These are phyloP conservation scores for Pangasius krempfi DNA, from an alignment of 2,797 vertebrate genomes.

Conservation along the genomic window DNA sequence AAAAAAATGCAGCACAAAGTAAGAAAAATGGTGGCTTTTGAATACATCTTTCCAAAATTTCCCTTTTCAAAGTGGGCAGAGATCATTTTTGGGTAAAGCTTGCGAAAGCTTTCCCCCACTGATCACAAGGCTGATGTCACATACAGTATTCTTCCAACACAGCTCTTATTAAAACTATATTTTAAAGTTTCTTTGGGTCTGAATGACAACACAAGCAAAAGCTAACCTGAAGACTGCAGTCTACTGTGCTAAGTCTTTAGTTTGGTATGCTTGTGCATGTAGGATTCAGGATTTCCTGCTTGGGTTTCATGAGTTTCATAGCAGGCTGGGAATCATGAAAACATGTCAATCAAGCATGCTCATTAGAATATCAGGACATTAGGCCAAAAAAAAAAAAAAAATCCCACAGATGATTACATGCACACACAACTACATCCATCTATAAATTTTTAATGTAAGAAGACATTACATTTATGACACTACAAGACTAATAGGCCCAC, in stretches of 20 bases:
- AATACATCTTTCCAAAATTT: background rate
- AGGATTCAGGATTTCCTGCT: background rate
- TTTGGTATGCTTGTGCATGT: background rate
- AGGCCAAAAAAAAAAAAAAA: background rate
- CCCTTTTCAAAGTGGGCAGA: background rate
- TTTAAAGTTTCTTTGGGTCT: background rate
- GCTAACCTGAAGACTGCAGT: background rate
- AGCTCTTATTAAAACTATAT: background rate
- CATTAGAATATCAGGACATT: background rate
- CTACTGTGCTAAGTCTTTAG: too few species aligned
- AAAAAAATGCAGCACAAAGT: background rate
- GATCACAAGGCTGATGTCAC: background rate
- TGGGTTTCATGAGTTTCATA: background rate
- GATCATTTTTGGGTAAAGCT: background rate
- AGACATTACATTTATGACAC: background rate
- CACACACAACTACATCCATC: background rate
- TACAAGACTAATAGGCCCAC: background rate
- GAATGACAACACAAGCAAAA: background rate
- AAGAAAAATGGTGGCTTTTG: background rate
- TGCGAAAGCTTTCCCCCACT: background rate
- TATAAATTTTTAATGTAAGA: background rate
- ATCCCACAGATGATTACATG: background rate
- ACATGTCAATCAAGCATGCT: background rate
- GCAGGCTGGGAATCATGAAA: background rate
- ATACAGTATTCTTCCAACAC: background rate